These are phyloP conservation scores for Malurus leucopterus DNA, from an alignment of 2,797 vertebrate genomes.

Conservation along the genomic window DNA sequence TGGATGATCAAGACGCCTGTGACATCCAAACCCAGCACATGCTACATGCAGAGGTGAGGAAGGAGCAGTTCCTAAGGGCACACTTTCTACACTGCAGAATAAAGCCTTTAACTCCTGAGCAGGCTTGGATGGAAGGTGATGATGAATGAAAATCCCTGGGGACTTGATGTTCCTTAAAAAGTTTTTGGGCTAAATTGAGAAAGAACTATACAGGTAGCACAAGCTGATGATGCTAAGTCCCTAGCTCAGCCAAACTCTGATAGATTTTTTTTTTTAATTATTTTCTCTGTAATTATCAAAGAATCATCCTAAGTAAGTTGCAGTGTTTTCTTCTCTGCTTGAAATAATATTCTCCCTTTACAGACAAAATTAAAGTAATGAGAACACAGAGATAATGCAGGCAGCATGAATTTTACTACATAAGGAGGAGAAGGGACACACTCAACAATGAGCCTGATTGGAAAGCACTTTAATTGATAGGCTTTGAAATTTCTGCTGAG, in stretches of 20 bases:
- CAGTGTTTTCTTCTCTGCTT: not conserved
- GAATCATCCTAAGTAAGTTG: not conserved
- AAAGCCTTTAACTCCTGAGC: not conserved
- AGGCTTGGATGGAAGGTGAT: not conserved
- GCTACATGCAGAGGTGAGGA: not conserved
- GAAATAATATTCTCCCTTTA: not conserved
- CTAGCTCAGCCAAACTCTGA: not conserved
- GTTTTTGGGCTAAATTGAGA: not conserved
- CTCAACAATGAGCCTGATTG: conserved; percentile 38
- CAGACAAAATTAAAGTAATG: not conserved
- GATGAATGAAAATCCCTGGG: not conserved
- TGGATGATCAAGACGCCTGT: accelerated
- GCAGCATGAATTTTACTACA: not conserved
- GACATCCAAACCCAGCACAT: not conserved
- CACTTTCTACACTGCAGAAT: not conserved
- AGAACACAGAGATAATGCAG: not conserved
- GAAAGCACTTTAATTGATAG: conserved; percentile 36
- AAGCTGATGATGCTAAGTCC: not conserved
- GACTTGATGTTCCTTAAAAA: not conserved
- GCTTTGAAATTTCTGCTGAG: conserved; percentile 56
- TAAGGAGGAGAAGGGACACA: not conserved
- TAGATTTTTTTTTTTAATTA: not conserved
- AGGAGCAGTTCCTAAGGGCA: not conserved
- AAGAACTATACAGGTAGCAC: not conserved
- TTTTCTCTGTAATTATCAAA: not conserved